Evolutionary conservation across 2,888 invertebrate genomes (phyloP), one percentile per base, ranked within the genome.

Genomic region (Oxycera nigricornis): DNA sequence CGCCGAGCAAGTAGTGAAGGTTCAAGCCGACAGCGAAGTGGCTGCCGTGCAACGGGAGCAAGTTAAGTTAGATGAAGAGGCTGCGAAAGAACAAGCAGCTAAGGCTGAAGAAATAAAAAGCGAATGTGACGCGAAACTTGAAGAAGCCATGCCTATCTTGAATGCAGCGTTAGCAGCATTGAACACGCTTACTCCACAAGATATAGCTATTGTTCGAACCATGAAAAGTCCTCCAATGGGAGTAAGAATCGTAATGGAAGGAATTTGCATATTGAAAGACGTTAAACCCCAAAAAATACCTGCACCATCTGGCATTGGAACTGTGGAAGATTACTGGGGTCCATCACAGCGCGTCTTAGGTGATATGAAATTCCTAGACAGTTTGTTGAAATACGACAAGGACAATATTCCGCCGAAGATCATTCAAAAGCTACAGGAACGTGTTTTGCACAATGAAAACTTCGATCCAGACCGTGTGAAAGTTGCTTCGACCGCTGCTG

Each of bases 151-250:
- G 88, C 97, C 98, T 0, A 94, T 96, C 74, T 86, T 98, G 70
- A 93, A 96, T 82, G 88, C 91, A 0, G 97, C 98, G 0, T 85
- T 96, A 74, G 90, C 92, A 1, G 96, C 97, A 0, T 86, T 98
- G 1, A 93, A 97, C 80, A 96, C 97, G 0, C 87, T 98, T 28
- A 97, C 96, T 24, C 91, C 93, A 2, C 90, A 92, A 73, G 98
- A 86, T 78, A 95, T 98, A 77, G 94, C 96, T 2, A 91, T 96
- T 77, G 94, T 98, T 50, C 97, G 96, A 85, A 93, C 96, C 0
- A 98, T 98, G 97, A 97, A 96, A 87, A 95, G 93, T 87, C 98
- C 98, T 0, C 97, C 98, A 0, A 89, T 91, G 78, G 94, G 93
- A 22, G 93, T 98, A 6, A 94, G 93, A 81, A 87, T 95, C 26